A percentile compares a stretch with the other conserved stretches of the same genome.
Conservation (phyloP, 2,113 vertebrate species). For the Grantiella picta region DNA sequence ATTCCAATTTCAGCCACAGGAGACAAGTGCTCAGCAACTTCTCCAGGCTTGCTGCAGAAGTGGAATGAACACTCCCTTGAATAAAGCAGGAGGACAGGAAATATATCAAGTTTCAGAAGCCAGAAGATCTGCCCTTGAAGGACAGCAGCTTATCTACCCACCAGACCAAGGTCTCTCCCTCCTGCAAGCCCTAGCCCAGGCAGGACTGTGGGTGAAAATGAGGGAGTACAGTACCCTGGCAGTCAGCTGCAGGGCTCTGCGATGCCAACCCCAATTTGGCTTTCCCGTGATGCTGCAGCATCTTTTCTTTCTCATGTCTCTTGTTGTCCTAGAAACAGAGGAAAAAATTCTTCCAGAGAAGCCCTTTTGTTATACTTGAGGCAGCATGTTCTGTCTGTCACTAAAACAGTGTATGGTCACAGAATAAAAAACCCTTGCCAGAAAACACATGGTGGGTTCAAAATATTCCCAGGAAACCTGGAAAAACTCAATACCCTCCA, state of each 20-base stretch:
- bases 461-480: neutral
- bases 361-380: neutral
- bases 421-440: neutral
- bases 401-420: neutral
- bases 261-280: neutral
- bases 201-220: neutral
- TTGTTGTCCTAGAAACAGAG: constrained; percentile 66
- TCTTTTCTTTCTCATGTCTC: constrained; percentile 29
- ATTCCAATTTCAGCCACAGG: neutral
- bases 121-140: neutral
- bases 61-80: neutral
- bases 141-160: neutral
- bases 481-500: neutral
- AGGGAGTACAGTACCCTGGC: accelerated
- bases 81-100: neutral
- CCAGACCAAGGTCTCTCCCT: neutral
- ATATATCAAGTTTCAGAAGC: neutral
- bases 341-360: constrained; percentile 8
- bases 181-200: neutral
- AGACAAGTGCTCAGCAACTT: neutral
- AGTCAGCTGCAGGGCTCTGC: neutral
- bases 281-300: neutral
- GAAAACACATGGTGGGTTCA: neutral
- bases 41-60: neutral
- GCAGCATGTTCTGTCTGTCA: neutral